Evolutionary conservation across 2,888 invertebrate species (phyloP).

Genomic region (Melieria crassipennis): DNA sequence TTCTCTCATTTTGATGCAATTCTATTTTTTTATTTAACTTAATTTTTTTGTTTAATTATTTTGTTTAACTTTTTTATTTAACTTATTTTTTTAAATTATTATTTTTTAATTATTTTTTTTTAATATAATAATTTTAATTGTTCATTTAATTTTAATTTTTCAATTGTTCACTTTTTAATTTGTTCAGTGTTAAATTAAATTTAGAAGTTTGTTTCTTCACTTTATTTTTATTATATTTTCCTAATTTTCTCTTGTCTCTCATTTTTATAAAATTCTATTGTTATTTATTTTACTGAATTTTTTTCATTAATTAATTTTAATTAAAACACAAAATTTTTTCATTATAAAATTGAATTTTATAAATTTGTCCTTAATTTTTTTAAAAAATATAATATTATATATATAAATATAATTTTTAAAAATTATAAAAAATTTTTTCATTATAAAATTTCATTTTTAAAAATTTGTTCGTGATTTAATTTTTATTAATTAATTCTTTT

Average conservation of each 20-base stretch:
- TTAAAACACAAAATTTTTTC: slow-evolving; percentile 8
- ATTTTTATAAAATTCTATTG: background rate
- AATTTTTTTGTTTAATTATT: too few relatives aligned
- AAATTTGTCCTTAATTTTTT: too few relatives aligned
- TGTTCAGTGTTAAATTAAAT: background rate
- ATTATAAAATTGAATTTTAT: slow-evolving; percentile 1
- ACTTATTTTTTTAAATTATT: too few relatives aligned
- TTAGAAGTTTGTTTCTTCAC: background rate
- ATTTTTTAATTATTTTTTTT: too few relatives aligned
- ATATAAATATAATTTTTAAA: background rate
- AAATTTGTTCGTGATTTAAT: background rate
- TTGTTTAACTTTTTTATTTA: too few relatives aligned
- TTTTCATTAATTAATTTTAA: background rate
- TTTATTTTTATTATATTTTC: background rate
- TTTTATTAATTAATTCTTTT: background rate
- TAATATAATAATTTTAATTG: background rate
- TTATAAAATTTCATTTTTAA: background rate
- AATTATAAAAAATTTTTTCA: slow-evolving; percentile 9
- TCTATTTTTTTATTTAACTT: too few relatives aligned
- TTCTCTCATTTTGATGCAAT: too few relatives aligned
- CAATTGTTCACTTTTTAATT: slow-evolving; percentile 5
- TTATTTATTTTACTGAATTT: background rate
- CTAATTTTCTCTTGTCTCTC: background rate
- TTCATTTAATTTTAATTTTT: too few relatives aligned
- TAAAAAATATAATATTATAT: too few relatives aligned